Evolutionary conservation across 2,797 vertebrate species (phyloP), one percentile per base, ranked within the genome.

Genomic region (Peromyscus attwateri): DNA sequence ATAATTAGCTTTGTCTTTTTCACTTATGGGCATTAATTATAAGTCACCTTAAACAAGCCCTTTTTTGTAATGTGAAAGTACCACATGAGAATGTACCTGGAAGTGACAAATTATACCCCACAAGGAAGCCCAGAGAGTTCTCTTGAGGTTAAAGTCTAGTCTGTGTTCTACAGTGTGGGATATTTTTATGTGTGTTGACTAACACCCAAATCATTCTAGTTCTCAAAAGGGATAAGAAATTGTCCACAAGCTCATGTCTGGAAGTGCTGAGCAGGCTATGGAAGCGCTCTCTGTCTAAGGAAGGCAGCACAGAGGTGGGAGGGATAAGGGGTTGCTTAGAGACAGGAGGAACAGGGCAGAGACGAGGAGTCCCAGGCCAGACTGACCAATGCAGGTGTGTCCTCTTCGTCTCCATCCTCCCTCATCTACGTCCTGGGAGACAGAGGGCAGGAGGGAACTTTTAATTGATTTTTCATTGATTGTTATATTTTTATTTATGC

Each of bases 11-110:
- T 94, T 60, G 92, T 55, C 79, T 90, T 14, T 96, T 94, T 84
- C 13, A 94, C 68, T 92, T 87, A 91, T 93, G 89, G 92, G 16
- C 62, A 94, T 89, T 93, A 77, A 94, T 80, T 96, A 92, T 89
- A 83, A 85, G 66, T 84, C 87, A 77, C 7, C 71, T 55, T 92
- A 96, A 84, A 70, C 87, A 96, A 95, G 87, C 7, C 5, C 29
- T 90, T 88, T 87, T 82, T 40, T 71, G 76, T 91, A 92, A 95
- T 60, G 87, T 73, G 49, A 85, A 94, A 91, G 92, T 43, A 40
- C 21, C 21, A 76, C 21, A 16, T 68, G 60, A 92, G 80, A 96
- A 88, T 21, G 6, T 80, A 64, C 57, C 68, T 96, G 96, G 66
- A 94, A 96, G 68, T 62, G 73, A 92, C 43, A 90, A 84, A 90